Evolutionary conservation across 2,888 invertebrate species (phyloP).

Genomic region (Phlogophora meticulosa): DNA sequence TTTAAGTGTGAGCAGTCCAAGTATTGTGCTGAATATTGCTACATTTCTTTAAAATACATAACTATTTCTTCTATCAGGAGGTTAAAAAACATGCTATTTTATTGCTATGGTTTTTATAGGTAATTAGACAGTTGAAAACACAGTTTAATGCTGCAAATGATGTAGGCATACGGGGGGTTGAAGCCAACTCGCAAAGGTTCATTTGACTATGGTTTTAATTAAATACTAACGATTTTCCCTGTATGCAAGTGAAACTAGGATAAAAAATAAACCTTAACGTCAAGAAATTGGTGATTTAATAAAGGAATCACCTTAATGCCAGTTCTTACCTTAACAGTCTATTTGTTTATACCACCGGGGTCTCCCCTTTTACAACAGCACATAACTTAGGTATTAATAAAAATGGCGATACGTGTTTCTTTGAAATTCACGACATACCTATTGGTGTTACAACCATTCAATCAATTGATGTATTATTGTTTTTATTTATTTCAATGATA

Average conservation of each 20-base stretch:
- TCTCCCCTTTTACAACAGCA: constrained; percentile 1
- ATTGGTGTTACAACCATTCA: neutral
- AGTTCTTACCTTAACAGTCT: neutral
- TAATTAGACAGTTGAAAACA: no score
- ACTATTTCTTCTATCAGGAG: no score
- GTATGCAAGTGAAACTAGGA: no score
- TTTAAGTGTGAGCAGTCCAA: neutral
- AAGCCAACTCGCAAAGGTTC: no score
- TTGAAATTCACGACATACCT: constrained; percentile 1
- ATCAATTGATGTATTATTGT: constrained; percentile 6
- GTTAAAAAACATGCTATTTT: no score
- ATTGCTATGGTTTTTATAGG: no score
- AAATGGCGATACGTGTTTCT: neutral
- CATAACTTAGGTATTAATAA: neutral
- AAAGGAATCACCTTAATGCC: neutral
- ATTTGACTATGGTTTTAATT: no score
- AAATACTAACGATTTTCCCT: no score
- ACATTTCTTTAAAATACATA: neutral
- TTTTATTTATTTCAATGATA: constrained; percentile 8
- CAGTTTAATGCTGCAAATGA: no score
- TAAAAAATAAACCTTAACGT: no score
- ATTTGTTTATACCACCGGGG: neutral
- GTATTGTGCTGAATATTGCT: neutral
- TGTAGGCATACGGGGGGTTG: no score
- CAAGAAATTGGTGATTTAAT: no score